Conservation (phyloP, 2,888 invertebrate genomes). For the Strigamia maritima region DNA sequence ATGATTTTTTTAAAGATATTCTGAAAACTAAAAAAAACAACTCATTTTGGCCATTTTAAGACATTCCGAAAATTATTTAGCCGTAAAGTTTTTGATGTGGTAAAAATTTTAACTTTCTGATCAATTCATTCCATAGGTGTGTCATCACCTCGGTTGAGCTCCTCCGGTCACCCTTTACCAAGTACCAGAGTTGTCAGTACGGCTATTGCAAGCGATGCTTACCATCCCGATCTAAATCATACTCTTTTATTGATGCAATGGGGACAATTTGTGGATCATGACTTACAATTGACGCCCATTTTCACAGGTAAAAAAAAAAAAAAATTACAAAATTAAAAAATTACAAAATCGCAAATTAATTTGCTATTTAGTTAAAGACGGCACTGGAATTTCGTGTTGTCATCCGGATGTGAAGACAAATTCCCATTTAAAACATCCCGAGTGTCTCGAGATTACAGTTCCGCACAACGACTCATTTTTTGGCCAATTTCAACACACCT, state of each 20-base stretch:
- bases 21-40: no score
- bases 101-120: no score
- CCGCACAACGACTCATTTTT: conserved; percentile 61
- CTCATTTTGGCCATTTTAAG: no score
- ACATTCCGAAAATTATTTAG: no score
- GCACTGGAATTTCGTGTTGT: conserved; percentile 41
- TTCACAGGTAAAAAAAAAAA: neutral
- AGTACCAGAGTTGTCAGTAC: conserved; percentile 2
- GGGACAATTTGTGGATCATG: conserved; percentile 32
- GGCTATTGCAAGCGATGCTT: neutral
- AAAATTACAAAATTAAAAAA: no score
- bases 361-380: conserved; percentile 38
- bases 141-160: neutral
- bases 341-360: neutral
- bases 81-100: no score
- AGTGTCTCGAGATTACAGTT: conserved; percentile 66
- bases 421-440: conserved; percentile 55
- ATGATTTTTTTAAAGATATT: no score
- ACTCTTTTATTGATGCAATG: conserved; percentile 22
- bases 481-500: conserved; percentile 55
- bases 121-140: no score
- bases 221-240: neutral
- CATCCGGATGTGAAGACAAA: conserved; percentile 37
- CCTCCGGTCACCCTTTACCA: neutral
- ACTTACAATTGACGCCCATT: neutral